A percentile compares a stretch with the other conserved stretches of the same genome.
Evolutionary conservation across 2,113 vertebrate genomes (phyloP).

Genomic region (Albula goreensis): DNA sequence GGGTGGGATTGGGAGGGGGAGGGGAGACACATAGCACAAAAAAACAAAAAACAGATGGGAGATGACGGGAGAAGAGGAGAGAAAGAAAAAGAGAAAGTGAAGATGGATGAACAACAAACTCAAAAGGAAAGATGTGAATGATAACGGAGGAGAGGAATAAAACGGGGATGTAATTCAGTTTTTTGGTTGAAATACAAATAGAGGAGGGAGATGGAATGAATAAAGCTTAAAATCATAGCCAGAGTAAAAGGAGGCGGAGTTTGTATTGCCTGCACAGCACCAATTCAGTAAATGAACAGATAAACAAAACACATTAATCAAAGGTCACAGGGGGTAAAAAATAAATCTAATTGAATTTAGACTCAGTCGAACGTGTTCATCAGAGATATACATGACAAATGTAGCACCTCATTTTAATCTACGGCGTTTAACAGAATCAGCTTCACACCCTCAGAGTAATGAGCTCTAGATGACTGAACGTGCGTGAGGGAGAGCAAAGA

Average conservation of each 20-base stretch:
- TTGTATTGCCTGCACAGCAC: background rate
- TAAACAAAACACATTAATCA: background rate
- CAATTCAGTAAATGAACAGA: background rate
- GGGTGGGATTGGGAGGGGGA: slow-evolving; percentile 10
- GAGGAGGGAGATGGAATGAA: background rate
- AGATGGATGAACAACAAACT: slow-evolving; percentile 28
- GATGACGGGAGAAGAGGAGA: slow-evolving; percentile 22
- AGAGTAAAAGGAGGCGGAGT: background rate
- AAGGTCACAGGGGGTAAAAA: background rate
- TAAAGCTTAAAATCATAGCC: background rate
- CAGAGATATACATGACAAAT: background rate
- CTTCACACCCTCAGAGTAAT: background rate
- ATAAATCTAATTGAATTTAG: slow-evolving; percentile 9
- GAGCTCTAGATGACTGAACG: background rate
- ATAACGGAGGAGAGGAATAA: background rate
- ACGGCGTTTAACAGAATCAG: background rate
- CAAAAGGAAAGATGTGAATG: slow-evolving; percentile 21
- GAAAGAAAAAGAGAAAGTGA: slow-evolving; percentile 13
- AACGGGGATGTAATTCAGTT: background rate
- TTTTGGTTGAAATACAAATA: background rate
- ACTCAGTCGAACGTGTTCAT: background rate
- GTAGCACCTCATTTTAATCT: slow-evolving; percentile 7
- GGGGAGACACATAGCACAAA: slow-evolving; percentile 29
- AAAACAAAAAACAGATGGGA: slow-evolving; percentile 29
- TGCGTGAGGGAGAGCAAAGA: background rate